Base-by-base conservation (phyloP, 1,140 invertebrate species). In the Aleiodes sp. region DNA sequence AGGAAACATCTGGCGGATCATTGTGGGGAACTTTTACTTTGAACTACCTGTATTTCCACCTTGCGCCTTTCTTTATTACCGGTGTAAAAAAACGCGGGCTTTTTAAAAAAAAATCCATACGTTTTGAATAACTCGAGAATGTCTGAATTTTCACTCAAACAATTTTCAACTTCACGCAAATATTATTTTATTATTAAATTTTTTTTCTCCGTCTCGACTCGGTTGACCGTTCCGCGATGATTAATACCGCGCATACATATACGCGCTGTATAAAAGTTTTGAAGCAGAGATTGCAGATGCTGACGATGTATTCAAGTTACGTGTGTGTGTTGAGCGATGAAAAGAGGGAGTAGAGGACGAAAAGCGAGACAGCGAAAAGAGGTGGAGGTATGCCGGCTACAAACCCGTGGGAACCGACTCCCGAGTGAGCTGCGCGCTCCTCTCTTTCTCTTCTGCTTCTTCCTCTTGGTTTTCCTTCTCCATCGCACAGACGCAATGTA, bases 151-250 rank as follows among this genome's bases (percentile, higher is more conserved):
- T 52, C 26, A 52, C 46, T 52, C 26, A 21, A 52, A 52, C 56
- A n/a, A 26, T 31, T 31, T 41, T 21, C 61, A 63, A 35, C 61
- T 63, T 19, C 14, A 21, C 14, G 7, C 24, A 14, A 9, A 10
- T n/a, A 4, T 9, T 39, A 29, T 12, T 29, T 29, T 12, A 46
- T 14, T 39, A 41, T 64, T 39, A 29, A 46, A 21, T 41, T 52
- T 52, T 70, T 24, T 28, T 68, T 43, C 14, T 35, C 46, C 43
- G 12, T 28, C 33, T 64, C 59, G 39, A 41, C 56, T 29, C 28
- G 56, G 24, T 59, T 59, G 66, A 68, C 66, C 35, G 67, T 76
- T 78, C 68, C 71, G 43, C 41, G 76, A 76, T 77, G 76, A 78
- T 78, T 78, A 78, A 78, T 78, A 76, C 56, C 41, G 35, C 26